Percentiles rank a stretch among this genome's conserved stretches.
These are phyloP conservation scores for Vannuccia rotundouncinata DNA, from an alignment of 2,888 invertebrate genomes.

Conservation along the genomic window DNA sequence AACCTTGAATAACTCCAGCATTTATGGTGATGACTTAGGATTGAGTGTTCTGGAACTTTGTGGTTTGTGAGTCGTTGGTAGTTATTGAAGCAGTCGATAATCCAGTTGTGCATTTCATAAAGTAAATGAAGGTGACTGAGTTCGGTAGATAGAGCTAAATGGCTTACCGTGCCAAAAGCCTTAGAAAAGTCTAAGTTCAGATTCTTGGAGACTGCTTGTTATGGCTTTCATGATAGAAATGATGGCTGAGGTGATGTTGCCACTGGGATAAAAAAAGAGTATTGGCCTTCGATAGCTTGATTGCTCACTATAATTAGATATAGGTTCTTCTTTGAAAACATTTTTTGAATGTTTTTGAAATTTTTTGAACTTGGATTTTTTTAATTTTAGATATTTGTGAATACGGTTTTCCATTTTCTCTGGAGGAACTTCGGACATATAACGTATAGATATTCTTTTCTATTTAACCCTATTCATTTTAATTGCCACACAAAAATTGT, in stretches of 20 bases:
- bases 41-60: neutral
- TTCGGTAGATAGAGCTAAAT: slow-evolving; percentile 8
- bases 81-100: slow-evolving; percentile 9
- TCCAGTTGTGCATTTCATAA: slow-evolving; percentile 3
- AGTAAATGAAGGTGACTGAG: slow-evolving; percentile 14
- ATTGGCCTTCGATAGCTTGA: slow-evolving; percentile 6
- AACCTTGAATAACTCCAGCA: slow-evolving; percentile 1
- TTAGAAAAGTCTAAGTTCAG: neutral
- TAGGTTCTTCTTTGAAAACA: slow-evolving; percentile 5
- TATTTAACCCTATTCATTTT: neutral
- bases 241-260: neutral
- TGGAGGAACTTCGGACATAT: too few species aligned
- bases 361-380: neutral
- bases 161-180: slow-evolving; percentile 11
- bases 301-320: slow-evolving; percentile 13
- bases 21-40: slow-evolving; percentile 21
- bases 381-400: neutral
- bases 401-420: neutral
- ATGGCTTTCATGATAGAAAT: neutral
- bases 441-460: neutral
- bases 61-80: neutral
- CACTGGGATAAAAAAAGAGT: neutral
- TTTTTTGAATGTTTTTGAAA: neutral
- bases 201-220: slow-evolving; percentile 9
- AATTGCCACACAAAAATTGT: too few species aligned